Evolutionary conservation across 2,888 invertebrate genomes (phyloP), one percentile per base, ranked within the genome.

Genomic region (Nasonovia ribisnigri): DNA sequence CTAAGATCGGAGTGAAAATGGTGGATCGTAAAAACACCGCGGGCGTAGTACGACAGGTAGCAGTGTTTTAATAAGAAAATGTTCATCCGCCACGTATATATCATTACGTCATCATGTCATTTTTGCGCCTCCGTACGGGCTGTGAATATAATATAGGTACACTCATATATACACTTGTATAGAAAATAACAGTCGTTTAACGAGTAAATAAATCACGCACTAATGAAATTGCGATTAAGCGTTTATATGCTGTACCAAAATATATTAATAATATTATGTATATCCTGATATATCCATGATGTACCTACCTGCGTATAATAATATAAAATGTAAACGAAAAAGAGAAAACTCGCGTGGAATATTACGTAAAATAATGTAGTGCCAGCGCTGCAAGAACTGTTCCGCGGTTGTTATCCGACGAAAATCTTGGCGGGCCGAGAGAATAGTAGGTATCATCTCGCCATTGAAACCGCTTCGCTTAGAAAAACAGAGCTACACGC

Each of bases 341-440:
- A 92, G 92, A 92, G 92, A 92, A 92, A 92, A 92, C 77, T n/a
- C 43, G 60, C n/a, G 24, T 3, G n/a, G 57, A 26, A 36, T 88
- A 88, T 92, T 92, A 92, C 88, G 88, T 92, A 88, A 92, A 77
- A 36, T 60, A 51, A 51, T 42, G 51, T 36, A 77, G 20, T 77
- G 77, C 20, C 77, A 20, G 77, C n/a, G 51, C 11, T 46, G 46
- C 43, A 13, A 77, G 77, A 77, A 77, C 43, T 24, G 92, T 20
- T 36, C 36, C n/a, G n/a, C n/a, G 26, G 46, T 24, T 46, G 51
- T 54, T 84, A 54, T 54, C 84, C 29, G 84, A 54, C 57, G n/a
- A 54, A 91, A 91, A 91, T 57, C 84, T 84, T 16, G 42, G 16
- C 87, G n/a, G 26, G 1, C 36, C 84, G 51, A 48, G n/a, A 87